Evolutionary conservation across 2,113 vertebrate species (phyloP).

Genomic region (Myotis lucifugus): DNA sequence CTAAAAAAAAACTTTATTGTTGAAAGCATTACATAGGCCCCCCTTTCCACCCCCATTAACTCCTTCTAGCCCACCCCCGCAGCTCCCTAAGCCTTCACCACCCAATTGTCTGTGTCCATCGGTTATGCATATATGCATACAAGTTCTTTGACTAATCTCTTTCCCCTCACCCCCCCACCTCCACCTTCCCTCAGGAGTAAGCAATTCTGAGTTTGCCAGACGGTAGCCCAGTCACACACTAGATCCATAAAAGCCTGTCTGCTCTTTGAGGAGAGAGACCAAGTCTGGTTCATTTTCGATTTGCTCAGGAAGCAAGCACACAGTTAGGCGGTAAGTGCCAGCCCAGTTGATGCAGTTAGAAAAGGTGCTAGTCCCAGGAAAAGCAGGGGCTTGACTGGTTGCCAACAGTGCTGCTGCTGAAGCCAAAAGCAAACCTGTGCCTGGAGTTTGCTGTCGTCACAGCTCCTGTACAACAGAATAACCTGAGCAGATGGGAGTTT

Average conservation of each 20-base stretch:
- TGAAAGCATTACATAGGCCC: too few relatives aligned
- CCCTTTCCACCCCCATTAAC: too few relatives aligned
- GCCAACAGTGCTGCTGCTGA: neutral
- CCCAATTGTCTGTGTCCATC: too few relatives aligned
- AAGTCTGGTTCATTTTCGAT: neutral
- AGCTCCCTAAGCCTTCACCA: too few relatives aligned
- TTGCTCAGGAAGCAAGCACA: neutral
- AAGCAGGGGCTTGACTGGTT: neutral
- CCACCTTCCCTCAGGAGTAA: neutral
- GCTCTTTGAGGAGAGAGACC: neutral
- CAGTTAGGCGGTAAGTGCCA: neutral
- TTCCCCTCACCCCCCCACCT: too few relatives aligned
- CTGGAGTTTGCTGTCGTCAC: neutral
- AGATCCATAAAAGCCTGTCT: neutral
- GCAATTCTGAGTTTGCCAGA: neutral
- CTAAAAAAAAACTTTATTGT: neutral
- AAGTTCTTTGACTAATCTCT: too few relatives aligned
- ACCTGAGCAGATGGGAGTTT: neutral
- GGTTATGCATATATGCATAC: too few relatives aligned
- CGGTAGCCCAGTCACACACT: neutral
- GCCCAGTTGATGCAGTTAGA: neutral
- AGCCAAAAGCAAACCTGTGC: neutral
- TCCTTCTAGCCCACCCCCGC: too few relatives aligned
- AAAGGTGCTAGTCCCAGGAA: conserved; percentile 12
- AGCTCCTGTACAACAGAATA: neutral